phyloP scores from a whole-genome alignment of 1,140 invertebrate genomes.

The Drosophila quadrilineata region DNA sequence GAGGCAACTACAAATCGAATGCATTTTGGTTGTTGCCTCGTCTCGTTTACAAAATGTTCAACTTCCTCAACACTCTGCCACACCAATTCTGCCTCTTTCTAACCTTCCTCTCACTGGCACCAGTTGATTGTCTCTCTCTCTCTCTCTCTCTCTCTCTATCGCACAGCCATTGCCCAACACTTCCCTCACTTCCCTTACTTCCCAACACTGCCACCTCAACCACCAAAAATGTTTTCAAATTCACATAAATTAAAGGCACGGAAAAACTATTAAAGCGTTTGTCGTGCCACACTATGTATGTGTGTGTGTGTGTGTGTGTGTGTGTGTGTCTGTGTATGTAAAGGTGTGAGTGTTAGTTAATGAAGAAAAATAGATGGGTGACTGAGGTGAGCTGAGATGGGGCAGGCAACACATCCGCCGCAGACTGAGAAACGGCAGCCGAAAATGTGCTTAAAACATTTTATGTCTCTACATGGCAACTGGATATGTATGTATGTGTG shows the following conservation, averaged over 20 bases:
- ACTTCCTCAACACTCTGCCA: neutral
- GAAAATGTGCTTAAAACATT: slow-evolving; percentile 41
- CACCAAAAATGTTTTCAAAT: slow-evolving; percentile 52
- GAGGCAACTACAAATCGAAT: slow-evolving; percentile 29
- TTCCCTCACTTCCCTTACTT: neutral
- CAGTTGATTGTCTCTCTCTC: neutral
- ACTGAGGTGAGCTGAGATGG: slow-evolving; percentile 23
- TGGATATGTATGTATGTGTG: neutral
- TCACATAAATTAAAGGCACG: slow-evolving; percentile 77
- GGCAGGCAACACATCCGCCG: too few relatives aligned
- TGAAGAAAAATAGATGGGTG: slow-evolving; percentile 63
- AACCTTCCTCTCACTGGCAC: neutral
- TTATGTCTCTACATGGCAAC: slow-evolving; percentile 15
- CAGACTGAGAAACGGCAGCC: slow-evolving; percentile 15
- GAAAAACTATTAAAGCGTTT: slow-evolving; percentile 75
- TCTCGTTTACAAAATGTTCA: slow-evolving; percentile 44
- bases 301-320: neutral
- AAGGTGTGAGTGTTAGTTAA: slow-evolving; percentile 42
- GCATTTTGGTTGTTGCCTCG: slow-evolving; percentile 6
- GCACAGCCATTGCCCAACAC: neutral
- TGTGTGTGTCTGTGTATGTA: slow-evolving; percentile 8
- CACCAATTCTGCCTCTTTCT: neutral
- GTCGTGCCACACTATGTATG: slow-evolving; percentile 25
- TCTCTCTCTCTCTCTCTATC: neutral
- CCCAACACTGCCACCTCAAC: neutral